These are phyloP conservation scores for Hydra vulgaris DNA, from an alignment of 30 jellyfish, hydroid and myxozoan species.

Conservation along the genomic window DNA sequence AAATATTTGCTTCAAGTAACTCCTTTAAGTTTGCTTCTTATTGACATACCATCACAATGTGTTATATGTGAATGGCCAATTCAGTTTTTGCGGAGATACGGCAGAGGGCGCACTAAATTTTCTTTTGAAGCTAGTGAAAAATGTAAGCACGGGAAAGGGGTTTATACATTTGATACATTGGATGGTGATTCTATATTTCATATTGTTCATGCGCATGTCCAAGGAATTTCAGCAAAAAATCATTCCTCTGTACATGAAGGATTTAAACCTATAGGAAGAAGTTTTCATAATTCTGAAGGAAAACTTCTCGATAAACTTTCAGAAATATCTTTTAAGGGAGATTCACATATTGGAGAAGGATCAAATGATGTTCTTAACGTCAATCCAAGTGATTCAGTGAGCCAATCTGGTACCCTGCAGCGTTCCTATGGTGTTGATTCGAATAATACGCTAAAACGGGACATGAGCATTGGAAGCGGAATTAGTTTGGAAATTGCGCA, in stretches of 20 bases:
- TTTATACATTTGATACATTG: constrained; percentile 78
- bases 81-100: constrained; percentile 87
- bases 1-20: constrained; percentile 70
- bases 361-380: constrained; percentile 18
- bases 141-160: constrained; percentile 86
- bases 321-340: constrained; percentile 38
- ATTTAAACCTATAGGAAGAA: constrained; percentile 64
- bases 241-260: constrained; percentile 52
- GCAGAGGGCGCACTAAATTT: constrained; percentile 92
- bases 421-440: constrained; percentile 12
- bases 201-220: constrained; percentile 67
- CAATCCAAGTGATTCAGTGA: constrained; percentile 26
- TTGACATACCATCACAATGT: constrained; percentile 53
- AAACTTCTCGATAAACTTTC: constrained; percentile 36
- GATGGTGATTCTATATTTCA: constrained; percentile 97
- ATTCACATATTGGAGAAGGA: constrained; percentile 32
- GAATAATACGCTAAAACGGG: background rate
- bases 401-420: constrained; percentile 33
- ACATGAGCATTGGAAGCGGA: constrained; percentile 39
- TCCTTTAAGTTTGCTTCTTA: constrained; percentile 38
- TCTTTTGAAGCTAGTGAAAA: constrained; percentile 97
- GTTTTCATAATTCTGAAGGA: constrained; percentile 85
- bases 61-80: constrained; percentile 94
- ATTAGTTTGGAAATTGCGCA: constrained; percentile 34
- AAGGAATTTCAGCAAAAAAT: constrained; percentile 49